Evolutionary conservation across 2,888 invertebrate genomes (phyloP), one percentile per base, ranked within the genome.

Genomic region (Acanthacorydalis orientalis): DNA sequence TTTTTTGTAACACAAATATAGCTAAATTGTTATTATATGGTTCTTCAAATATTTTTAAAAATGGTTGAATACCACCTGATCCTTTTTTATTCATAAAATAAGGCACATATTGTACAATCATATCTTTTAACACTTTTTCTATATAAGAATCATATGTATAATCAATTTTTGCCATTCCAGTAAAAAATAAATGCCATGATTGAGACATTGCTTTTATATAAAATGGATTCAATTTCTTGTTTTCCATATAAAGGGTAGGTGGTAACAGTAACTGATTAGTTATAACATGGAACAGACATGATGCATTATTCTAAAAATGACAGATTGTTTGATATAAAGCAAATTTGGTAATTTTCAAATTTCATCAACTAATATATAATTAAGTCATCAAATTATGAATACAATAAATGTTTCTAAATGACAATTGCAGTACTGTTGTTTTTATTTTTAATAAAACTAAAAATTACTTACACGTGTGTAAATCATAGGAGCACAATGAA

Each of bases 171-270:
- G 68, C 67, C 15, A 75, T 64, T 1, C 73, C 74, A 52, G 68
- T 65, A 37, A 75, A 60, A 50, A 71, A 67, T 16, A 73, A 61
- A 16, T 71, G 68, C 63, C 73, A 72, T 11, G 72, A 67, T 55
- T 67, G 67, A 51, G 68, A 68, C 12, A 76, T 59, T 1, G 71
- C 61, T 52, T 64, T 65, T 1, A 70, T 55, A 7, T 70, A 54
- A 47, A 64, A 64, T 1, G 59, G 57, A 49, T 69, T 66, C 0
- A 61, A 46, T 39, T 59, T 54, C 49, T 65, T 65, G 6, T 23
- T 23, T 1, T 73, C 73, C 48, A 68, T 65, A 53, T 72, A 61
- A 48, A 74, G 57, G 40, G 67, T 62, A 1, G 64, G 62, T 11
- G 74, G 70, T 33, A 76, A 56, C n/a, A 76, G 58, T 45, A 73